Evolutionary conservation across 2,797 vertebrate species (phyloP).

Genomic region (Poecilia picta): DNA sequence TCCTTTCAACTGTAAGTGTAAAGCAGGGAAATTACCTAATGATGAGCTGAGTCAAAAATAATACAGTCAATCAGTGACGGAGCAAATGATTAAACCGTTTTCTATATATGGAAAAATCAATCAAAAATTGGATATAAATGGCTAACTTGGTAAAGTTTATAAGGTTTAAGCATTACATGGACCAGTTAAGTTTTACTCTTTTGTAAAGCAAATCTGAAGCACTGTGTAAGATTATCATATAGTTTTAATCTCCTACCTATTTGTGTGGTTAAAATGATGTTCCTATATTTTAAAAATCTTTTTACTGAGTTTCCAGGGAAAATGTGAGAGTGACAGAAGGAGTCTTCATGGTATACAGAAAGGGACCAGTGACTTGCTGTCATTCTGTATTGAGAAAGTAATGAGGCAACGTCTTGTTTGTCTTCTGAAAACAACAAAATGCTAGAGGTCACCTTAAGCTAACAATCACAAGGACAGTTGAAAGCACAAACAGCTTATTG

Average conservation of each 20-base stretch:
- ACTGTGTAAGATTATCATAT: background rate
- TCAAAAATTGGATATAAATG: background rate
- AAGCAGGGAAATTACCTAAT: conserved; percentile 18
- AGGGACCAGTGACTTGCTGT: background rate
- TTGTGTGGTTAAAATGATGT: background rate
- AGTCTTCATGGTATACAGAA: background rate
- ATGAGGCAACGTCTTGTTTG: too few relatives aligned
- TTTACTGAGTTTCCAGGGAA: background rate
- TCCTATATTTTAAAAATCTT: background rate
- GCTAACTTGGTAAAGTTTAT: background rate
- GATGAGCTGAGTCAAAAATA: background rate
- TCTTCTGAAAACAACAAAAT: background rate
- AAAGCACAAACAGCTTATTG: background rate
- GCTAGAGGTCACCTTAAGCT: background rate
- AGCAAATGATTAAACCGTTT: background rate
- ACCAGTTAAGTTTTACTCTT: background rate
- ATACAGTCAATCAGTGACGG: conserved; percentile 11
- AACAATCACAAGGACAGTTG: background rate
- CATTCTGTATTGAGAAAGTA: background rate
- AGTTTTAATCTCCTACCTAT: background rate
- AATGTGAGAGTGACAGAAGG: background rate
- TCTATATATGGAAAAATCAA: background rate
- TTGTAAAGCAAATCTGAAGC: background rate
- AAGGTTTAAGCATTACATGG: background rate
- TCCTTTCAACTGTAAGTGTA: background rate